Evolutionary conservation across 2,797 vertebrate species (phyloP).

Genomic region (Fundulus diaphanus): DNA sequence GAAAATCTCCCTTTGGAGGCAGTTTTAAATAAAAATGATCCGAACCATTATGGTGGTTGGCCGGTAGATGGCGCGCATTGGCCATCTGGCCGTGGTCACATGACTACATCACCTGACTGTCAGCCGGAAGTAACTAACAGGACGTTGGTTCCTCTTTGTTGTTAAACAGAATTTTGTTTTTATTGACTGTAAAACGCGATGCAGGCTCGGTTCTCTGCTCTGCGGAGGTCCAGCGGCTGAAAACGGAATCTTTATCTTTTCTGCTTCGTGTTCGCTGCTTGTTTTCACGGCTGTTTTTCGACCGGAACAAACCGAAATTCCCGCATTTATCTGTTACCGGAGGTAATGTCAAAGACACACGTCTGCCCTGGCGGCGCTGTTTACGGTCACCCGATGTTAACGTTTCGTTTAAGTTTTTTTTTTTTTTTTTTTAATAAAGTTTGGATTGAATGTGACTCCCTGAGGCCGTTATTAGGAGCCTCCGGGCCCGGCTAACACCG

Average conservation of each 20-base stretch:
- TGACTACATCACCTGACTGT: slow-evolving; percentile 52
- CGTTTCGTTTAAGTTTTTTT: background rate
- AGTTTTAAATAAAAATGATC: too few species aligned
- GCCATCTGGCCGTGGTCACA: background rate
- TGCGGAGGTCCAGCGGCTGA: background rate
- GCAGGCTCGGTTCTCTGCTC: background rate
- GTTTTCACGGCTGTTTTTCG: background rate
- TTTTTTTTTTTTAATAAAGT: background rate
- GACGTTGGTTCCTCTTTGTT: slow-evolving; percentile 29
- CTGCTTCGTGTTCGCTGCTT: background rate
- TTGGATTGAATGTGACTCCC: background rate
- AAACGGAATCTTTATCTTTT: background rate
- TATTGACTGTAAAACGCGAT: background rate
- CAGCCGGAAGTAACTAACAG: slow-evolving; percentile 33
- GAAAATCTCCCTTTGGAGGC: too few species aligned
- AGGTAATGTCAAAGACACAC: background rate
- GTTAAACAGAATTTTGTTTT: background rate
- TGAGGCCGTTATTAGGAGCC: background rate
- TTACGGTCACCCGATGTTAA: background rate
- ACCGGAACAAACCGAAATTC: background rate
- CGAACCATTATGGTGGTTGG: background rate
- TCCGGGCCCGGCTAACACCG: background rate
- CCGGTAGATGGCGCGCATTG: slow-evolving; percentile 26
- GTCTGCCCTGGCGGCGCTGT: background rate
- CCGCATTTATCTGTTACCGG: background rate